Base-by-base conservation (phyloP, 2,113 vertebrate genomes). In the Hyperopisus bebe region DNA sequence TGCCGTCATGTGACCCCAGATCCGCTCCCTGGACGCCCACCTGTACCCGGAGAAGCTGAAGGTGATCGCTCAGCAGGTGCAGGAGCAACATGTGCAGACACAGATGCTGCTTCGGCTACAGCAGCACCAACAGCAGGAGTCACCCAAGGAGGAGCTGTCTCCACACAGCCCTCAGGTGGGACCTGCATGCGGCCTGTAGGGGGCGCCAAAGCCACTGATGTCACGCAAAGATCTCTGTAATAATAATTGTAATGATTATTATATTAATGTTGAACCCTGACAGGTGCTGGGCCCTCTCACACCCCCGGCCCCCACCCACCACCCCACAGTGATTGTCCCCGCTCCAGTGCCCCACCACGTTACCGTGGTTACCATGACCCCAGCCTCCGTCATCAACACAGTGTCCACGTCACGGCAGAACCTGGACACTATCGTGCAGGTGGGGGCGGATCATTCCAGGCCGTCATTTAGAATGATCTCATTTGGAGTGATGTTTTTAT, bases 351-450 rank as follows among this genome's bases (percentile, higher is more conserved):
- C 98, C 85, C 98, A 99, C 95, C 98, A 99, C 53, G 97, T 99
- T 94, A 98, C 96, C 0, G 98, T 98, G 92, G 98, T 99, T 92
- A 98, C 98, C 93, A 98, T 99, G 98, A 97, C 98, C 89, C 98
- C 97, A 0, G 92, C 98, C 91, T 99, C 98, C 0, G 98, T 99
- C 90, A 99, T 99, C 95, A 99, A 98, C 93, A 96, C 98, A 9
- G 97, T 96, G 88, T 99, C 98, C 89, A 99, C 98, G 0, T 99
- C 98, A 90, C 96, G 98, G 93, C 98, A 99, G 92, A 99, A 99
- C 94, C 95, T 99, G 95, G 98, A 99, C 95, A 99, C 98, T 90
- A 99, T 99, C 0, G 98, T 99, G 94, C 98, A 99, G 96, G 98
- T 99, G 92, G 92, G 94, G 85, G 50, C 31, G 0, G 35, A 21